phyloP scores from a whole-genome alignment of 2,797 vertebrate species.

The Crocodylus rhombifer region DNA sequence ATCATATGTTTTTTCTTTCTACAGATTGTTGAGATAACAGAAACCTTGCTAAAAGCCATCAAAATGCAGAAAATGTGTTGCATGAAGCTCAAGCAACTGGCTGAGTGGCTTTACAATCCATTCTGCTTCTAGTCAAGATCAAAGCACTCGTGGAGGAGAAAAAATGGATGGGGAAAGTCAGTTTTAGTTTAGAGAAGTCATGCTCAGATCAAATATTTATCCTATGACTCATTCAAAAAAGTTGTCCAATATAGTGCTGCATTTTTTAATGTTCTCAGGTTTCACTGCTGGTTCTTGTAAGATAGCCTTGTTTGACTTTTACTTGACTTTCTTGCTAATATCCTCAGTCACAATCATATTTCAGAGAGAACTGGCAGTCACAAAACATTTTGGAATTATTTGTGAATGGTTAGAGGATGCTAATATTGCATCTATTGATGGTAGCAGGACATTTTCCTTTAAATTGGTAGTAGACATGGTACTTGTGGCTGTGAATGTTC shows the following conservation, averaged over 20 bases:
- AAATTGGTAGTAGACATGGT: not conserved
- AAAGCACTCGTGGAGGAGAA: slow-evolving; percentile 61
- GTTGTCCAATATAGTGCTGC: slow-evolving; percentile 53
- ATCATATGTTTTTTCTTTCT: slow-evolving; percentile 46
- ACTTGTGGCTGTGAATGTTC: not conserved
- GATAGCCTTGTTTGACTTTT: slow-evolving; percentile 56
- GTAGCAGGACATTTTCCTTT: not conserved
- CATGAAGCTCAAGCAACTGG: slow-evolving; percentile 59
- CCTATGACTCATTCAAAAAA: slow-evolving; percentile 62
- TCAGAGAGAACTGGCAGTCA: not conserved
- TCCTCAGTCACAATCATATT: not conserved
- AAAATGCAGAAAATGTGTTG: slow-evolving; percentile 64
- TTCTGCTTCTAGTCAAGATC: slow-evolving; percentile 63
- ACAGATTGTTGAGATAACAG: slow-evolving; percentile 45
- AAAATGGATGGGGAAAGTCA: slow-evolving; percentile 64
- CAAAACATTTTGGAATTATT: not conserved
- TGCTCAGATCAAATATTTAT: slow-evolving; percentile 48
- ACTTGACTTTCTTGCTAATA: not conserved
- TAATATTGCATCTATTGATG: not conserved
- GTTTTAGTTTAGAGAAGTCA: slow-evolving; percentile 49
- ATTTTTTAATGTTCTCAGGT: slow-evolving; percentile 35
- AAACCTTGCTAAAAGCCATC: slow-evolving; percentile 68
- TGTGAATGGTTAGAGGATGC: not conserved
- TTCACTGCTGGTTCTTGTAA: slow-evolving; percentile 62
- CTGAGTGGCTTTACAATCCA: slow-evolving; percentile 48